A percentile compares a stretch with the other conserved stretches of the same genome.
Conservation (phyloP, 1,140 invertebrate species). For the Rhizoglyphus robini region DNA sequence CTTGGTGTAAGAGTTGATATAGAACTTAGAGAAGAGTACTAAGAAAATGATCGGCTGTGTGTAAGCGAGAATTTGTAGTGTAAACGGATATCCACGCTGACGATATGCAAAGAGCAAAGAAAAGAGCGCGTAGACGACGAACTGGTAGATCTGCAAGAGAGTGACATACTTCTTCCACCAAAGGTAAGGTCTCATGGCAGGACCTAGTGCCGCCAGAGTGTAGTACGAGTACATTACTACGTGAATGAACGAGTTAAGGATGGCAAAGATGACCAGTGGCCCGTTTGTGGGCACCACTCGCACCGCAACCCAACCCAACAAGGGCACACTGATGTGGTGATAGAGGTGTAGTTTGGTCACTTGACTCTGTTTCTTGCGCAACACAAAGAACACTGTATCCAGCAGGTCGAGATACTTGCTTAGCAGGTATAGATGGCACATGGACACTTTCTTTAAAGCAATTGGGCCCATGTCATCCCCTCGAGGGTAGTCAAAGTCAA, state of each 20-base stretch:
- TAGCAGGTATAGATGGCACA: slow-evolving; percentile 2
- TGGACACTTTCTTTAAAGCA: neutral
- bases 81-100: neutral
- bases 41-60: slow-evolving; percentile 1
- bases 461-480: neutral
- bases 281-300: neutral
- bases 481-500: slow-evolving; percentile 6
- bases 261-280: slow-evolving; percentile 17
- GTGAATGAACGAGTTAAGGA: slow-evolving; percentile 34
- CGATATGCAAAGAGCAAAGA: neutral
- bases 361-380: slow-evolving; percentile 71
- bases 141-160: slow-evolving; percentile 38
- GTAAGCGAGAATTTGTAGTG: neutral
- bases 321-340: slow-evolving; percentile 49
- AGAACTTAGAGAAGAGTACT: neutral
- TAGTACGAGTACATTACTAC: slow-evolving; percentile 78
- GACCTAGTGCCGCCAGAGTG: slow-evolving; percentile 66
- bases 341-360: slow-evolving; percentile 76
- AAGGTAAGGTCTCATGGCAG: slow-evolving; percentile 56
- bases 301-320: slow-evolving; percentile 22
- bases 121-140: slow-evolving; percentile 12
- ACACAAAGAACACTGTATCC: slow-evolving; percentile 56
- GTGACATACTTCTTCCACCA: slow-evolving; percentile 48
- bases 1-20: neutral
- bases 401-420: slow-evolving; percentile 14